Base-by-base conservation (phyloP, 2,113 vertebrate species). In the Thunnus maccoyii region DNA sequence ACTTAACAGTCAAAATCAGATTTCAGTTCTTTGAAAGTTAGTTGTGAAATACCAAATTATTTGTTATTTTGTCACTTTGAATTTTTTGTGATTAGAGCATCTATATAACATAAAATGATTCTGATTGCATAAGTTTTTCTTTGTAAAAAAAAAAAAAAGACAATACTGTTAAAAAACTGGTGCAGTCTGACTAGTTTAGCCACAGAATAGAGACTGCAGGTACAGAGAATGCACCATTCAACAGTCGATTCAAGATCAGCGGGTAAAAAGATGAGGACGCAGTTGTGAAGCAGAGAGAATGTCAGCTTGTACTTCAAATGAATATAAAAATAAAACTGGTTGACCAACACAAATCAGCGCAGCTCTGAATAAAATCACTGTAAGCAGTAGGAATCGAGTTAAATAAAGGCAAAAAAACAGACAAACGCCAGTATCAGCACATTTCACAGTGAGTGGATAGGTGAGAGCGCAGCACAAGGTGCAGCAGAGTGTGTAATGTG, bases 401-500 rank as follows among this genome's bases (percentile, higher is more conserved):
- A 82, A 82, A 86, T 76, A 86, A 74, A 36, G n/a, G n/a, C 62
- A 71, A 62, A 60, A 18, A 81, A 73, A 80, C 62, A 55, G 63
- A 67, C 55, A 68, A 85, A 82, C 56, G 76, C 52, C 69, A 74
- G 77, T 11, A 71, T 71, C 75, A 89, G 86, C 89, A 89, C 78
- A 87, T 89, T 89, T 83, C 80, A 82, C 73, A 84, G 86, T 67
- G 78, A 84, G 85, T 78, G 75, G 71, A 80, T 84, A 84, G 81
- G 86, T 80, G 72, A 86, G 72, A 87, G 82, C 56, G 3, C 78
- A 74, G 78, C 62, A 79, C 75, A 80, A 78, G 63, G 81, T 73
- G 83, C 78, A 84, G 82, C 3, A 66, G 85, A 15, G 83, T 91
- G 83, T 88, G 81, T 85, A 86, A 89, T 89, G 82, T 83, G 87